These are phyloP conservation scores for Premnoplex brunnescens DNA, from an alignment of 2,797 vertebrate genomes.

Conservation along the genomic window DNA sequence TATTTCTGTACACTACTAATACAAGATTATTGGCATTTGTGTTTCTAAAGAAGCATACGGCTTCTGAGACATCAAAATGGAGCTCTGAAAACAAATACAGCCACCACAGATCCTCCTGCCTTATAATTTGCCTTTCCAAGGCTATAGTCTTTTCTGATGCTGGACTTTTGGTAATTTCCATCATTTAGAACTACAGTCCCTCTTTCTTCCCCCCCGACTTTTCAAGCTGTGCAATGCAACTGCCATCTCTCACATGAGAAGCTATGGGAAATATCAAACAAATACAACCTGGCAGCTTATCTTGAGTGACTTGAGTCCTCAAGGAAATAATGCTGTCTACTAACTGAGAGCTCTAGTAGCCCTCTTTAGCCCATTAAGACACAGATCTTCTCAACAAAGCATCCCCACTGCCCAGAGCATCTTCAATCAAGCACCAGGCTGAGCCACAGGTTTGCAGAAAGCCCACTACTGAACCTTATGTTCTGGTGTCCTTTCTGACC, in stretches of 20 bases:
- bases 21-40: background rate
- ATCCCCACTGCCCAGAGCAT: background rate
- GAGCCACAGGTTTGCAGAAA: background rate
- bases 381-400: rapidly evolving
- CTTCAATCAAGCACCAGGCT: background rate
- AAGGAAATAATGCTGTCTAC: background rate
- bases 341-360: background rate
- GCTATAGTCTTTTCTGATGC: background rate
- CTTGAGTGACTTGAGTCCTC: background rate
- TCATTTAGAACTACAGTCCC: background rate
- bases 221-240: background rate
- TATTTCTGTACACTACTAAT: background rate
- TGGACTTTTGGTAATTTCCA: background rate
- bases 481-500: background rate
- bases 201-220: background rate
- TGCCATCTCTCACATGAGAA: background rate
- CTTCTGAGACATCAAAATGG: background rate
- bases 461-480: background rate
- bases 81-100: background rate
- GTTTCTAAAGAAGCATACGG: background rate
- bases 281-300: slow-evolving; percentile 6
- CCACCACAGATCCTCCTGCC: background rate
- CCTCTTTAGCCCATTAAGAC: background rate
- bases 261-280: background rate
- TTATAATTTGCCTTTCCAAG: background rate